Base-by-base conservation (phyloP, 23 tunicate species). In the Trididemnum miniatum region DNA sequence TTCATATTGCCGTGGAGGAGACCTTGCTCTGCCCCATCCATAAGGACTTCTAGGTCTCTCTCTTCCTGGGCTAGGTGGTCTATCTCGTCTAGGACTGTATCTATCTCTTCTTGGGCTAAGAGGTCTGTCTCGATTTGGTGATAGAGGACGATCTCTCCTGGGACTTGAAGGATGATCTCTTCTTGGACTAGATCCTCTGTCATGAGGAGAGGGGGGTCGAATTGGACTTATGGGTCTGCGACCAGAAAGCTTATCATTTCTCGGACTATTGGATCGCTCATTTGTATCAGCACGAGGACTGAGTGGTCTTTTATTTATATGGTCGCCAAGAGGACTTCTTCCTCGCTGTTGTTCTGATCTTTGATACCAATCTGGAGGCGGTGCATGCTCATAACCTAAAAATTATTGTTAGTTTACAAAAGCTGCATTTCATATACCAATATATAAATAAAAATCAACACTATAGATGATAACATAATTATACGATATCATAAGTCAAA, bases 1-100 rank as follows among this genome's bases (percentile, higher is more conserved):
- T 1, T 82, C 87, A 35, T 85, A 66, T 26, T 71, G 77, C 12
- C 52, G 63, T 22, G 85, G 95, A 20, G 93, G 87, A 1, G 93
- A 83, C 35, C 88, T 64, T 3, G 39, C 2, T 67, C 85, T 83
- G 33, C 65, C 59, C 91, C 91, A 87, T 9, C 59, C 79, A 74
- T 74, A 74, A 4, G 82, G 82, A 54, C 82, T 77, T 51, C 82
- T 26, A 37, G 67, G 71, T 83, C 80, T 32, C 36, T 59, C 63
- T 71, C 50, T 33, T 77, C 88, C 75, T 38, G 97, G 97, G 34
- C 86, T 83, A 52, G 85, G 84, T 30, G 86, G 88, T 30, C 86
- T 60, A 40, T 91, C 97, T 80, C 82, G 64, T 63, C 87, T 81
- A 2, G 90, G 97, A 67, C 90, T 91, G 20, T 34, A 39, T 23